Base-by-base conservation (phyloP, 2,113 vertebrate genomes). In the Limanda limanda region DNA sequence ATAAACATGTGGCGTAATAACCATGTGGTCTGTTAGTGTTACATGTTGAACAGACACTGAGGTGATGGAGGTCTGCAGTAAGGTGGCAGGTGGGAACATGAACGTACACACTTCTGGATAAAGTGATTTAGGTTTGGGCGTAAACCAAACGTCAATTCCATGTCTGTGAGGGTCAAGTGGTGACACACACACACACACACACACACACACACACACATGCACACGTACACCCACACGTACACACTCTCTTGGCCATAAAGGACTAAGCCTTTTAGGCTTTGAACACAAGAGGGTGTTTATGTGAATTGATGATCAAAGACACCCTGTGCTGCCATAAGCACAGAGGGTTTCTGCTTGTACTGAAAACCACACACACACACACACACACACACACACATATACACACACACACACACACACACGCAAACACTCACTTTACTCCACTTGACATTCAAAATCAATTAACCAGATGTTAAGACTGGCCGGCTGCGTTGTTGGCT, bases 301-400 rank as follows among this genome's bases (percentile, higher is more conserved):
- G 86, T 92, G 89, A 91, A 92, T 91, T 71, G 64, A 84, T 91
- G 90, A 93, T 92, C 90, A 92, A 91, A 91, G 89, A 87, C 84
- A 65, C 68, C 75, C 72, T 76, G 84, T 73, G 79, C 76, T 15
- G 21, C 75, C 62, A 87, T 89, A 88, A 88, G 84, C 80, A 63
- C 74, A 37, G 58, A 83, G 89, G 82, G 77, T 76, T 56, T 83
- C 81, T 74, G 69, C 85, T 79, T 71, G 61, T 86, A 75, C 60
- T 74, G 59, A 42, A 11, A 42, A 42, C 40, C 10, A 42, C 76
- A 80, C 63, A 66, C 21, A 54, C n/a, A 66, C 79, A 81, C 72
- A 72, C 76, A 68, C 63, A 61, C 69, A 58, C 59, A 71, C 54
- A 56, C 65, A 66, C 74, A 24, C 82, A 85, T 70, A 54, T 79